A percentile compares a stretch with the other conserved stretches of the same genome.
Evolutionary conservation across 1,140 invertebrate species (phyloP).

Genomic region (Drosophila simulans): DNA sequence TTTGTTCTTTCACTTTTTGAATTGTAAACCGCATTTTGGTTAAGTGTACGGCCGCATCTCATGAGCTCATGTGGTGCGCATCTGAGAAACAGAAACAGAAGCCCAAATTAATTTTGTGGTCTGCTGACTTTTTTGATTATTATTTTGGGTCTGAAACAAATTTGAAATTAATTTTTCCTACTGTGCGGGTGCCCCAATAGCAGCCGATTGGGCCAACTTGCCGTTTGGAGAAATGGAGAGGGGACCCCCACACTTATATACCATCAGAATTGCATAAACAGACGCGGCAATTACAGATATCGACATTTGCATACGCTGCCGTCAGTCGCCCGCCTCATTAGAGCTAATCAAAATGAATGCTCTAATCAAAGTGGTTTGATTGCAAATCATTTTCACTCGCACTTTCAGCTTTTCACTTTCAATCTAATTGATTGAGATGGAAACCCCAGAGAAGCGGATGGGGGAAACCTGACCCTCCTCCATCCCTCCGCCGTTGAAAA

Average conservation of each 20-base stretch:
- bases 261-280: slow-evolving; percentile 47
- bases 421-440: slow-evolving; percentile 62
- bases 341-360: slow-evolving; percentile 70
- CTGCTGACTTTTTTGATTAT: slow-evolving; percentile 43
- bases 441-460: slow-evolving; percentile 28
- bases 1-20: no score
- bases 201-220: not conserved
- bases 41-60: not conserved
- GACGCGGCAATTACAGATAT: slow-evolving; percentile 9
- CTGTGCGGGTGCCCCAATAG: slow-evolving; percentile 39
- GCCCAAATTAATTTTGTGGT: slow-evolving; percentile 53
- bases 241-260: not conserved
- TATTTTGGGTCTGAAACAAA: slow-evolving; percentile 35
- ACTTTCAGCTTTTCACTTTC: slow-evolving; percentile 79
- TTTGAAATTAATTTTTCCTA: slow-evolving; percentile 56
- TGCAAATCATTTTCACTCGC: slow-evolving; percentile 74
- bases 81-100: slow-evolving; percentile 30
- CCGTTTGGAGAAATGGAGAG: not conserved
- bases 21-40: not conserved
- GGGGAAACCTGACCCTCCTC: not conserved
- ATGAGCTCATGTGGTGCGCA: slow-evolving; percentile 28
- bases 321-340: slow-evolving; percentile 47
- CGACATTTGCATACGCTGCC: slow-evolving; percentile 13
- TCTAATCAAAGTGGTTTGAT: slow-evolving; percentile 71
- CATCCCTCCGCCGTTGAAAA: slow-evolving; percentile 34